Evolutionary conservation across 2,797 vertebrate species (phyloP).

Genomic region (Sandelia bainsii): DNA sequence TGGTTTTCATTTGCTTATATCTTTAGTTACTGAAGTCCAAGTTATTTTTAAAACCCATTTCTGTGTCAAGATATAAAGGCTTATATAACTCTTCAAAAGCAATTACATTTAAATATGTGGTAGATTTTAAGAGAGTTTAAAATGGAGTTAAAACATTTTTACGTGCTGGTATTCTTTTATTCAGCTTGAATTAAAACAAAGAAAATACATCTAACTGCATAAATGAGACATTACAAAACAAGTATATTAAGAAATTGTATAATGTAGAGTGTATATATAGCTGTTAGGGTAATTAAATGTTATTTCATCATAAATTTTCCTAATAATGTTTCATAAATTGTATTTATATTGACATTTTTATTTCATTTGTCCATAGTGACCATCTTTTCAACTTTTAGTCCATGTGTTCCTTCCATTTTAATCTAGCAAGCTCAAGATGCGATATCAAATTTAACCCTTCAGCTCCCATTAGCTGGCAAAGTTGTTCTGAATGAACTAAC

Average conservation of each 20-base stretch:
- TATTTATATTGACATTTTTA: no score
- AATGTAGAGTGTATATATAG: no score
- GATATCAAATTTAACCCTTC: no score
- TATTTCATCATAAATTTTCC: background rate
- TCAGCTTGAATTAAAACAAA: background rate
- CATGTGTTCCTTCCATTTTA: no score
- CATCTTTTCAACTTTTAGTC: no score
- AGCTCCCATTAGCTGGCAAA: no score
- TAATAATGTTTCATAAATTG: no score
- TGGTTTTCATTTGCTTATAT: constrained; percentile 57
- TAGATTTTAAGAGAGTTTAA: constrained; percentile 8
- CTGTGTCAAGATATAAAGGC: constrained; percentile 37
- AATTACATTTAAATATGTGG: constrained; percentile 11
- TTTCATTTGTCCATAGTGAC: no score
- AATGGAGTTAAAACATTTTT: background rate
- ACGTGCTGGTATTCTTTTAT: background rate
- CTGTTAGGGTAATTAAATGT: background rate
- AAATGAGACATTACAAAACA: background rate
- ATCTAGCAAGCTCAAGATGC: no score
- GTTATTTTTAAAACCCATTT: constrained; percentile 62
- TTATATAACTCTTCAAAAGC: constrained; percentile 3
- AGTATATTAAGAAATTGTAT: background rate
- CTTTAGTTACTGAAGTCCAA: constrained; percentile 42
- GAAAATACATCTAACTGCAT: background rate
- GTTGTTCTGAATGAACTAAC: no score